Percentiles rank a stretch among this genome's conserved stretches.
Conservation (phyloP, 53 echinoderm and acorn worm species). For the Echinarachnius parma region DNA sequence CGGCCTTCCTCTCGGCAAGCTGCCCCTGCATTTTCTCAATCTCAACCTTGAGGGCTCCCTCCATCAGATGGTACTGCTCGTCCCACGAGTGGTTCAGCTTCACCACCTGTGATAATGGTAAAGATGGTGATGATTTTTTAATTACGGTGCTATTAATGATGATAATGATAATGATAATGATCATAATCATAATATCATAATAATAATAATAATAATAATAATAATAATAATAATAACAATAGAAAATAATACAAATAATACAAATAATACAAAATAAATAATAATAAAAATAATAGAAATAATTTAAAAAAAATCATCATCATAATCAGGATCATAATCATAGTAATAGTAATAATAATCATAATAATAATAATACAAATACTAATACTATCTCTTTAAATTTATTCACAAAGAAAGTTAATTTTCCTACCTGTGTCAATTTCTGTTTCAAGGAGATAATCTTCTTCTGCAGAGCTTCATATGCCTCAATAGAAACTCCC, state of each 20-base stretch:
- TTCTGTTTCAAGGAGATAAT: slow-evolving; percentile 31
- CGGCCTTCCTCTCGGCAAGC: slow-evolving; percentile 3
- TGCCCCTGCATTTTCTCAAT: slow-evolving; percentile 7
- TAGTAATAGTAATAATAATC: no score
- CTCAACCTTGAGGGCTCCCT: slow-evolving; percentile 33
- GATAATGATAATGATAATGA: not conserved
- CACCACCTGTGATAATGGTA: slow-evolving; percentile 73
- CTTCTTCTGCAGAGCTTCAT: slow-evolving; percentile 37
- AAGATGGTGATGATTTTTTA: not conserved
- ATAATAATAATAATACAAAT: no score
- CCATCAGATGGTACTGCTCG: slow-evolving; percentile 67
- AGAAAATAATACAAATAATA: no score
- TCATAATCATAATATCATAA: not conserved
- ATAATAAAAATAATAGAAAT: no score
- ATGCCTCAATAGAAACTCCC: slow-evolving; percentile 28
- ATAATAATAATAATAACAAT: no score
- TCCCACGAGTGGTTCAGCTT: slow-evolving; percentile 77
- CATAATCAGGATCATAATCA: no score
- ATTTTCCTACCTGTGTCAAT: slow-evolving; percentile 11
- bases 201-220: no score
- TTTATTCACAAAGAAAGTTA: not conserved
- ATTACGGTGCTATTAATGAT: not conserved
- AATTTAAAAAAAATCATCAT: no score
- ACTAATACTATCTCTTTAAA: no score
- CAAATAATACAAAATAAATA: no score